phyloP scores from a whole-genome alignment of 2,888 invertebrate species.

The Apoda limacodes region DNA sequence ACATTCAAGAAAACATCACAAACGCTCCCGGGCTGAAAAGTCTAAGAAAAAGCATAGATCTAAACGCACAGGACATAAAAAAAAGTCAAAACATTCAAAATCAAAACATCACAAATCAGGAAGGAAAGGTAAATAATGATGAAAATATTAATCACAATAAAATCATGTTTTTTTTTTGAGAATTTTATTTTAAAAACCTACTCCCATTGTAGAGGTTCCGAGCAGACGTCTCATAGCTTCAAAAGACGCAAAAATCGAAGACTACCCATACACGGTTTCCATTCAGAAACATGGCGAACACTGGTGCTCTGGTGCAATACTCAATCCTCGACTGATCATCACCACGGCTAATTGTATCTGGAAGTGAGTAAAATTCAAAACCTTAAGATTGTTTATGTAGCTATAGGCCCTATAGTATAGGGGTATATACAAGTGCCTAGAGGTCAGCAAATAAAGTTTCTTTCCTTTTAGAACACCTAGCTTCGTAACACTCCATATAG shows the following conservation, averaged over 20 bases:
- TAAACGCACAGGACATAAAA: neutral
- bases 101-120: neutral
- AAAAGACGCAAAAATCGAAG: slow-evolving; percentile 40
- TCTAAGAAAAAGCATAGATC: slow-evolving; percentile 1
- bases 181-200: slow-evolving; percentile 10
- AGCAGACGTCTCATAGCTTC: slow-evolving; percentile 41
- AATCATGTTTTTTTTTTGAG: too few relatives aligned
- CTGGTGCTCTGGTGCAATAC: slow-evolving; percentile 54
- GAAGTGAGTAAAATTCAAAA: slow-evolving; percentile 40
- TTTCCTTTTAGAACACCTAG: too few relatives aligned
- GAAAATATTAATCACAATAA: too few relatives aligned
- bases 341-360: slow-evolving; percentile 60
- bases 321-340: slow-evolving; percentile 45
- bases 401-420: too few relatives aligned
- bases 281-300: slow-evolving; percentile 47
- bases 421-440: too few relatives aligned
- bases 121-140: too few relatives aligned
- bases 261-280: slow-evolving; percentile 53
- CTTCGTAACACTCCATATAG: too few relatives aligned
- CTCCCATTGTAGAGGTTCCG: slow-evolving; percentile 14
- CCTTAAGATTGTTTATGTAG: neutral
- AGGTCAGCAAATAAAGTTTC: too few relatives aligned
- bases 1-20: neutral
- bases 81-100: neutral
- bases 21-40: too few relatives aligned